These are phyloP conservation scores for Bombus cullumanus DNA, from an alignment of 1,140 invertebrate species.

Conservation along the genomic window DNA sequence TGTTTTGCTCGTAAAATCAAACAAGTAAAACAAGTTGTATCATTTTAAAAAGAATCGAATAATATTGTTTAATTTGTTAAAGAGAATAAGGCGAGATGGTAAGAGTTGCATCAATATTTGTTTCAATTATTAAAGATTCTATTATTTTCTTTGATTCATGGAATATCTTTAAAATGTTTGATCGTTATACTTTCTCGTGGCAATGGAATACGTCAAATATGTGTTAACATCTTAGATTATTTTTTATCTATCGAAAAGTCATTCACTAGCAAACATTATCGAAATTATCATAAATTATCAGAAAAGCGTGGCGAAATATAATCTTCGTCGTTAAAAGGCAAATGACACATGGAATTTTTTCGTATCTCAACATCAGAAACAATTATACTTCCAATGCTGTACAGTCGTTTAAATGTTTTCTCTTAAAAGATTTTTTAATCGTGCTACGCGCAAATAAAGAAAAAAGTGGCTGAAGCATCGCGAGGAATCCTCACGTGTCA, in stretches of 20 bases:
- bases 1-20: neutral
- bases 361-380: neutral
- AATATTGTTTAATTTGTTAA: neutral
- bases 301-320: neutral
- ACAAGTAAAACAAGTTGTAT: neutral
- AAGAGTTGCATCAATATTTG: neutral
- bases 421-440: conserved; percentile 26
- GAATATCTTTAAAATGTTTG: neutral
- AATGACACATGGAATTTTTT: neutral
- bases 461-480: conserved; percentile 41
- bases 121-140: neutral
- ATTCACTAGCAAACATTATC: no score
- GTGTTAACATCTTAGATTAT: neutral
- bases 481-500: conserved; percentile 63
- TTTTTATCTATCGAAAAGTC: neutral
- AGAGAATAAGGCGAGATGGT: neutral
- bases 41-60: neutral
- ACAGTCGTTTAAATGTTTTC: neutral
- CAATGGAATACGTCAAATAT: neutral
- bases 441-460: conserved; percentile 13
- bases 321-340: neutral
- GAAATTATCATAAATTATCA: neutral
- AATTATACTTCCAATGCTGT: neutral
- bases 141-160: neutral
- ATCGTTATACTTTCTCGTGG: neutral